These are phyloP conservation scores for Bolinopsis microptera DNA, from an alignment of 37 sponge, comb jelly and placozoan species.

Conservation along the genomic window DNA sequence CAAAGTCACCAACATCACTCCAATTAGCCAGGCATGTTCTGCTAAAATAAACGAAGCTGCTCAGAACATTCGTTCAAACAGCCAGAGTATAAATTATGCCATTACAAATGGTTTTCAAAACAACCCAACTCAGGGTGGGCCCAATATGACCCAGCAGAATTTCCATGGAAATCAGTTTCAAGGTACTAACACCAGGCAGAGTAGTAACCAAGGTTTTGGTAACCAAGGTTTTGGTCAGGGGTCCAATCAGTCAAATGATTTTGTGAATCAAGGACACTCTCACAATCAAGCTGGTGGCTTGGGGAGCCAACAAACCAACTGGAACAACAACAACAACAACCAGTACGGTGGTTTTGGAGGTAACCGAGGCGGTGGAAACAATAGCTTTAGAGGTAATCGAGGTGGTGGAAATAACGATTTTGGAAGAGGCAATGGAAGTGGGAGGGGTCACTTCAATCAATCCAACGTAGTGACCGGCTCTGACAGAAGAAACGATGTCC, in stretches of 20 bases:
- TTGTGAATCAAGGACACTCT: not conserved
- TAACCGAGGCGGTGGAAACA: not conserved
- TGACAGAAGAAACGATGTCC: not conserved
- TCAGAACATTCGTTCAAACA: not conserved
- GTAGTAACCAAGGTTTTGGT: not conserved
- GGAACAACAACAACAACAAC: not conserved
- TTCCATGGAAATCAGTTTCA: not conserved
- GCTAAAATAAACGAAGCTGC: not conserved
- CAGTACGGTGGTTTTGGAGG: not conserved
- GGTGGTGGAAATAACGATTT: no score
- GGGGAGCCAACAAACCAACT: no score
- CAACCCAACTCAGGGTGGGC: not conserved
- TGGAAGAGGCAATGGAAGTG: no score
- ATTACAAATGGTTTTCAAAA: not conserved
- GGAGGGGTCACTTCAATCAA: no score
- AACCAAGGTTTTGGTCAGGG: not conserved
- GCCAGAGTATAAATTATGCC: not conserved
- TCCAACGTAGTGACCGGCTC: not conserved
- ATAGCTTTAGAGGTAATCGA: not conserved
- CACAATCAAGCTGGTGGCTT: not conserved
- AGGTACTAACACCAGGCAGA: no score
- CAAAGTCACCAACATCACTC: not conserved
- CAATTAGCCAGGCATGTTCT: constrained; percentile 9
- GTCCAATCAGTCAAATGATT: not conserved
- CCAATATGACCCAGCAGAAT: not conserved